Conservation (phyloP, 2,888 invertebrate species). For the Cheilosia soror region DNA sequence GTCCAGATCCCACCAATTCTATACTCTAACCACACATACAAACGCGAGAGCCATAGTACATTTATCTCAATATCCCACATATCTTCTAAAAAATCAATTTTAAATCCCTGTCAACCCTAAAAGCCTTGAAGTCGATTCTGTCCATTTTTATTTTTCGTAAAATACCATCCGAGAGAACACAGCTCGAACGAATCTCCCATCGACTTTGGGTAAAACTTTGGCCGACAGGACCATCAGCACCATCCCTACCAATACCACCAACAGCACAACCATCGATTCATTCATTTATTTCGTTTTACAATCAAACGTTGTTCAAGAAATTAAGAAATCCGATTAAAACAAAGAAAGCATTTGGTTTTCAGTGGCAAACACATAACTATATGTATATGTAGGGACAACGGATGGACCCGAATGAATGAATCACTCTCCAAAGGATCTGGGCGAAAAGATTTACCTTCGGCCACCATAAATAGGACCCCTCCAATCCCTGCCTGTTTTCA, state of each 20-base stretch:
- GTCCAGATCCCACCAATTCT: background rate
- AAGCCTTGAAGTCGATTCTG: conserved; percentile 68
- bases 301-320: conserved; percentile 69
- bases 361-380: background rate
- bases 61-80: conserved; percentile 57
- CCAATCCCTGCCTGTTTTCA: conserved; percentile 8
- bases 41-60: conserved; percentile 12
- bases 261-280: conserved; percentile 34
- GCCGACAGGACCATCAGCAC: conserved; percentile 11
- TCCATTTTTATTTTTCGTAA: conserved; percentile 10
- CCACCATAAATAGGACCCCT: conserved; percentile 25
- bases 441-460: conserved; percentile 60
- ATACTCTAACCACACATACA: background rate
- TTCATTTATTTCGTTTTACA: conserved; percentile 60
- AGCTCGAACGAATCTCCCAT: conserved; percentile 17
- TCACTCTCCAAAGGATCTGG: conserved; percentile 55
- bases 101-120: conserved; percentile 70
- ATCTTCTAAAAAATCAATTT: conserved; percentile 67
- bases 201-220: conserved; percentile 46
- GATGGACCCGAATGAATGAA: conserved; percentile 43
- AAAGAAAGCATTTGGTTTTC: conserved; percentile 63
- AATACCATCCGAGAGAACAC: conserved; percentile 15
- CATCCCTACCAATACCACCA: background rate
- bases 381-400: background rate
- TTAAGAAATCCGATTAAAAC: conserved; percentile 75